Base-by-base conservation (phyloP, 2,113 vertebrate species). In the Perca fluviatilis region DNA sequence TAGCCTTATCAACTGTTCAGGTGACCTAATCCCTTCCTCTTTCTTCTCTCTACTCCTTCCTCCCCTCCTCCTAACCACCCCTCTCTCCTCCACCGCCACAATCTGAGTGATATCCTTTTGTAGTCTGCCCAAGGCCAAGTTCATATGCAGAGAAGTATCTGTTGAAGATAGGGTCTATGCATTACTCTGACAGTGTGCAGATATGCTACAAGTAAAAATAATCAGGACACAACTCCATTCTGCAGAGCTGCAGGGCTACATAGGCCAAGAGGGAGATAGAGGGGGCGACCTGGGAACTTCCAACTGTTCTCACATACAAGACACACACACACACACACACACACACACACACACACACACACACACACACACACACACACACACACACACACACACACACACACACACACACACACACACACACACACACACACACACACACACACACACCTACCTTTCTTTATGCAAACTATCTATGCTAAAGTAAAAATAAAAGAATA, bases 141-240 rank as follows among this genome's bases (percentile, higher is more conserved):
- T 92, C 86, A 85, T 85, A 90, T 91, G 89, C 92, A 92, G 74
- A 86, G 66, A 85, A 66, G 84, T 78, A 89, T 81, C 85, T 78
- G 78, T 68, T 10, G 51, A 54, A 61, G 72, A 92, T 92, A 91
- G 88, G 50, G 85, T 88, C 77, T 80, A 58, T 88, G 87, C 77
- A 78, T 90, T 92, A 84, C 74, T 73, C 57, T 64, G 79, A 88
- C 80, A 84, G 77, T 69, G 54, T 68, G 67, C 79, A 72, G 75
- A 69, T 75, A 84, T 84, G 76, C 74, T 75, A 49, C 49, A 84
- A 85, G 92, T 90, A 78, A 85, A 82, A 91, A 88, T 79, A 76
- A 88, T 79, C 74, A 81, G 79, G 62, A 78, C 33, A 72, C 51
- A 72, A 62, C 79, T 86, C 69, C 62, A 84, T 80, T 93, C 76